Evolutionary conservation across 30 jellyfish, hydroid and myxozoan genomes (phyloP).

Genomic region (Aurelia aurita): DNA sequence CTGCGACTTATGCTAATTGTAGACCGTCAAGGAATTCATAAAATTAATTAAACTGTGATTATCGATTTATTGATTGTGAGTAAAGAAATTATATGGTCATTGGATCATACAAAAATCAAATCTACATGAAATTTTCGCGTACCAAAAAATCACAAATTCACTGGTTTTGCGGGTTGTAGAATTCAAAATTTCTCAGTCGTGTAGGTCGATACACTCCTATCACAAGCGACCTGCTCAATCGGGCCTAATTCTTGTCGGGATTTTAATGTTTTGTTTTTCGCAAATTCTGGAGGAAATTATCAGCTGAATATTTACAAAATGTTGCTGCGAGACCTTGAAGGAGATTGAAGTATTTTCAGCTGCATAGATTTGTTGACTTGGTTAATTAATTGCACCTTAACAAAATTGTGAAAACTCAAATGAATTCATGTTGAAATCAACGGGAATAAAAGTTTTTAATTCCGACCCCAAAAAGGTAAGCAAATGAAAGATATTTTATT

Average conservation of each 20-base stretch:
- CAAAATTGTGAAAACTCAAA: not conserved
- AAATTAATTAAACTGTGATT: too few species aligned
- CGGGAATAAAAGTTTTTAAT: conserved; percentile 62
- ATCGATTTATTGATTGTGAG: too few species aligned
- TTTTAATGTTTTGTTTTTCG: not conserved
- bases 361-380: not conserved
- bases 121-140: too few species aligned
- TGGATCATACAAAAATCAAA: too few species aligned
- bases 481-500: not conserved
- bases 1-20: too few species aligned
- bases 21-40: too few species aligned
- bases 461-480: conserved; percentile 71
- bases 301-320: not conserved
- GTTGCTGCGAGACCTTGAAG: not conserved
- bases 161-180: conserved; percentile 40
- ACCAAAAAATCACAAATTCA: conserved; percentile 38
- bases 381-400: not conserved
- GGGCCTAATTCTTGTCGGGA: conserved; percentile 43
- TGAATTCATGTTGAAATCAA: conserved; percentile 78
- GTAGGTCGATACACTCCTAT: not conserved
- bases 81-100: too few species aligned
- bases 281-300: not conserved
- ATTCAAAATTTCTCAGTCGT: conserved; percentile 46
- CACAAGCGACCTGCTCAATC: conserved; percentile 24
- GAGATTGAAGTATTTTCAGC: not conserved